A percentile compares a stretch with the other conserved stretches of the same genome.
These are phyloP conservation scores for Alces alces DNA, from an alignment of 2,113 vertebrate species.

Conservation along the genomic window DNA sequence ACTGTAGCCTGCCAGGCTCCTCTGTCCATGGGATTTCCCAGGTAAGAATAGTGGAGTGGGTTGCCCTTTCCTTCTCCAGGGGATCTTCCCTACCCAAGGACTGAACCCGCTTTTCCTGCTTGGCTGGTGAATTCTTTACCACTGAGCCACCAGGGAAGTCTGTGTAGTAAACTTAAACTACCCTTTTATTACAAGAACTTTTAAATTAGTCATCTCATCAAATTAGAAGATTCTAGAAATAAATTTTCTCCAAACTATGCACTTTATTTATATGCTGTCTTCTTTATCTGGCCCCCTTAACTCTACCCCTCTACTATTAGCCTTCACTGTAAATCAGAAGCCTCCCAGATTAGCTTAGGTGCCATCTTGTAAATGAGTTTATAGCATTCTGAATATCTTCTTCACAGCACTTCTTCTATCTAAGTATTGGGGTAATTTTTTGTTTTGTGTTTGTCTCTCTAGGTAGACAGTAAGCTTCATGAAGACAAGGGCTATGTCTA, in stretches of 20 bases:
- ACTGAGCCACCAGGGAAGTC: neutral
- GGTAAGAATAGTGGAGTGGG: neutral
- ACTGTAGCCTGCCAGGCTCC: neutral
- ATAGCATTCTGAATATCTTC: neutral
- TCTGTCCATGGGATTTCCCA: neutral
- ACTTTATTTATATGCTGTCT: neutral
- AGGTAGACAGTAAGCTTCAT: neutral
- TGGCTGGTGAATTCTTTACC: neutral
- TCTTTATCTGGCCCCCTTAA: neutral
- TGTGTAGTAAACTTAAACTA: neutral
- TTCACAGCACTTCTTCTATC: neutral
- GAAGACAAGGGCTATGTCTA: neutral
- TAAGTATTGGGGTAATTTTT: neutral
- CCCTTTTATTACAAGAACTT: neutral
- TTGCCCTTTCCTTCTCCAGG: neutral
- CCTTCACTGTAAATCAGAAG: neutral
- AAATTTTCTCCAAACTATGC: neutral
- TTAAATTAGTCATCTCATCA: neutral
- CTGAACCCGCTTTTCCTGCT: neutral
- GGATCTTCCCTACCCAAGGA: neutral
- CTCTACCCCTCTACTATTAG: neutral
- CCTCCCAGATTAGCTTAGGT: neutral
- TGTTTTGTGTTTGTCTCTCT: neutral
- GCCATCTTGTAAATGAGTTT: neutral
- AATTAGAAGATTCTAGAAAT: neutral